These are phyloP conservation scores for Acanthurus leucopareius DNA, from an alignment of 2,797 vertebrate species.

Conservation along the genomic window DNA sequence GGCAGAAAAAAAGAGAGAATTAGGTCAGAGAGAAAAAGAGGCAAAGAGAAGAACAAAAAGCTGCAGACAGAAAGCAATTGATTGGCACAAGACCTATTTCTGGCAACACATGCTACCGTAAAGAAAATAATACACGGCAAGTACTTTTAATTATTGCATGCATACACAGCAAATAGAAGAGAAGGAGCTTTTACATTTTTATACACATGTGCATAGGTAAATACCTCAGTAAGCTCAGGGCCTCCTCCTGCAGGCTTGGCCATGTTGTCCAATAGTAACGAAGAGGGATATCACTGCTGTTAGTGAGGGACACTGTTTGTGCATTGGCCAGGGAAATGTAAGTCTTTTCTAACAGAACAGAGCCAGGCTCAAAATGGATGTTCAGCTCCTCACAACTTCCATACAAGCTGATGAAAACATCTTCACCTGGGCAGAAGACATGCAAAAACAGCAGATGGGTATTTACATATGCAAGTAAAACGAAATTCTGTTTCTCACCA, in stretches of 20 bases:
- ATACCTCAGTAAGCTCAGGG: conserved; percentile 47
- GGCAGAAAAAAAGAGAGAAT: conserved; percentile 21
- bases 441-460: background rate
- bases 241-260: conserved; percentile 83
- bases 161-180: background rate
- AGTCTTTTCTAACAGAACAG: conserved; percentile 84
- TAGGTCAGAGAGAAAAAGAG: conserved; percentile 1
- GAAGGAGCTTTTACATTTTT: background rate
- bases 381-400: conserved; percentile 87
- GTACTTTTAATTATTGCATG: conserved; percentile 5
- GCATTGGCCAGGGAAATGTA: conserved; percentile 85
- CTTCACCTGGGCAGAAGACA: conserved; percentile 85
- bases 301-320: conserved; percentile 84
- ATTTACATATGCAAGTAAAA: too few relatives aligned
- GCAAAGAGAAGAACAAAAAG: conserved; percentile 33
- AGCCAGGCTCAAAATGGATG: conserved; percentile 85
- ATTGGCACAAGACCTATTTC: conserved; percentile 46
- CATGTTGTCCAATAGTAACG: conserved; percentile 89
- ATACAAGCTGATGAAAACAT: conserved; percentile 83
- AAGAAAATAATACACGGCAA: conserved; percentile 21
- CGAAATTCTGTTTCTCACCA: too few relatives aligned
- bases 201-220: background rate
- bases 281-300: conserved; percentile 85
- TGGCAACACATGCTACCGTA: conserved; percentile 23
- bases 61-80: conserved; percentile 21